These are phyloP conservation scores for Vombatus ursinus DNA, from an alignment of 2,113 vertebrate genomes.

Conservation along the genomic window DNA sequence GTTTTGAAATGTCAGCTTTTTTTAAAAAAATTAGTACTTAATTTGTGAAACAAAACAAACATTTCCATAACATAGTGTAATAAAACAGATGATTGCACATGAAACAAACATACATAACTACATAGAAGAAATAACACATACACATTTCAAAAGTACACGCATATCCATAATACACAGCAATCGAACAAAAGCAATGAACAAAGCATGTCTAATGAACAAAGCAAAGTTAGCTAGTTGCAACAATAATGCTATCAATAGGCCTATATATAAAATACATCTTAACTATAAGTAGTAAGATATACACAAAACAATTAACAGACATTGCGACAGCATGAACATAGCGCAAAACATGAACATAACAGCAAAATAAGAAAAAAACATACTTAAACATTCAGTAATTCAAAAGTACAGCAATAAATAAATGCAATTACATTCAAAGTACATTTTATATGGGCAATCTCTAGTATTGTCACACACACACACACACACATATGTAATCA, in stretches of 20 bases:
- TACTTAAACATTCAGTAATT: neutral
- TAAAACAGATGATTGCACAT: too few relatives aligned
- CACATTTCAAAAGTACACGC: neutral
- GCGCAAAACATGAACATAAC: neutral
- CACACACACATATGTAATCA: too few relatives aligned
- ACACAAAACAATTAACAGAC: neutral
- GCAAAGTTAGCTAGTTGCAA: neutral
- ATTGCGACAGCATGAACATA: neutral
- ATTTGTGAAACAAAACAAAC: too few relatives aligned
- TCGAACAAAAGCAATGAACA: neutral
- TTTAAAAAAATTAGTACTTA: neutral
- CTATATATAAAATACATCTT: neutral
- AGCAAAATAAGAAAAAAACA: neutral
- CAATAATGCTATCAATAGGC: neutral
- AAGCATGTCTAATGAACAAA: too few relatives aligned
- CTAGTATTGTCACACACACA: too few relatives aligned
- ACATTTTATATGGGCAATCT: too few relatives aligned
- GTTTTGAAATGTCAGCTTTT: neutral
- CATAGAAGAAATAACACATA: neutral
- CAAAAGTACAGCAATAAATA: neutral
- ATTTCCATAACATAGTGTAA: too few relatives aligned
- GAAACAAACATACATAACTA: neutral
- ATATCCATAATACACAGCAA: neutral
- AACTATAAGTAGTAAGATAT: neutral
- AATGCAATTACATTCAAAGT: neutral